A percentile compares a stretch with the other conserved stretches of the same genome.
Evolutionary conservation across 2,888 invertebrate genomes (phyloP).

Genomic region (Eupithecia dodoneata): DNA sequence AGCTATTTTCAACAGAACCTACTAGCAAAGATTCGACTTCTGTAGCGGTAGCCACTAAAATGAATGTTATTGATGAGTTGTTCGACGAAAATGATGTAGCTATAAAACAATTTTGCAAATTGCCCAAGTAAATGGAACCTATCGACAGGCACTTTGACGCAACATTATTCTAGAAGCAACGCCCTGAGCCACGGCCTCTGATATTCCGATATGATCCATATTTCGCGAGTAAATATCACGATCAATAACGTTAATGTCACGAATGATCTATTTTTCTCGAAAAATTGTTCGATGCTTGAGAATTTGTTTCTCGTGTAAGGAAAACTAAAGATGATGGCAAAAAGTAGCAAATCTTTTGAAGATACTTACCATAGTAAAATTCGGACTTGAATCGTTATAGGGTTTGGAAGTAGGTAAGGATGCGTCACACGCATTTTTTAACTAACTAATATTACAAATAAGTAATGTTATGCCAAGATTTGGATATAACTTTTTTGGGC

Average conservation of each 20-base stretch:
- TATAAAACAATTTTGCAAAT: slow-evolving; percentile 36
- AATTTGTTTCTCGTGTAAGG: background rate
- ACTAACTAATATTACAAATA: background rate
- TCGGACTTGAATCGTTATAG: no score
- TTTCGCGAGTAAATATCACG: slow-evolving; percentile 59
- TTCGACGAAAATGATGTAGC: slow-evolving; percentile 20
- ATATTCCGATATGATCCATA: slow-evolving; percentile 51
- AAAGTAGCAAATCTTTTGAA: no score
- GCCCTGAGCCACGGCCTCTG: slow-evolving; percentile 38
- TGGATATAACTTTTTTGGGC: background rate
- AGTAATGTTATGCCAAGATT: background rate
- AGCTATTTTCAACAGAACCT: background rate
- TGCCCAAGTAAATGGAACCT: slow-evolving; percentile 35
- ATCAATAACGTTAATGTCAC: slow-evolving; percentile 45
- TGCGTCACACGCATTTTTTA: background rate
- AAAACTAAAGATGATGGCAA: background rate
- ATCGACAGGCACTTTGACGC: slow-evolving; percentile 35
- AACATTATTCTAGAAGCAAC: slow-evolving; percentile 42
- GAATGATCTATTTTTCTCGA: slow-evolving; percentile 21
- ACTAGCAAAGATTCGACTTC: background rate
- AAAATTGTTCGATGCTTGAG: background rate
- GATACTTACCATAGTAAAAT: no score
- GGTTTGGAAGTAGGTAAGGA: background rate
- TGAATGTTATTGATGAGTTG: slow-evolving; percentile 13
- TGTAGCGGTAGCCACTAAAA: slow-evolving; percentile 19